These are phyloP conservation scores for Eristalis arbustorum DNA, from an alignment of 2,888 invertebrate genomes.

Conservation along the genomic window DNA sequence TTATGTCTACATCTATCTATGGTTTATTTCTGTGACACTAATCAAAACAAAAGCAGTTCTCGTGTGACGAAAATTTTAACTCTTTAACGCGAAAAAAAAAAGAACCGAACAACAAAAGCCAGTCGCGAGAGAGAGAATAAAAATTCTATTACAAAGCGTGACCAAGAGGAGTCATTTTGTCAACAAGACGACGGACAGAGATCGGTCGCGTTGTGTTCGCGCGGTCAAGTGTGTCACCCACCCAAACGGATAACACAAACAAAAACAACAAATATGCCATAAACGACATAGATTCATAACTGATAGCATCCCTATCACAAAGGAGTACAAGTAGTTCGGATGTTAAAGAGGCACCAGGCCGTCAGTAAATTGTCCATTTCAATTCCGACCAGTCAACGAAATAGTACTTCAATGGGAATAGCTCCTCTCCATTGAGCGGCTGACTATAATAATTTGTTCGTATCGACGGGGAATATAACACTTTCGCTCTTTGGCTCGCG, in stretches of 20 bases:
- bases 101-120: neutral
- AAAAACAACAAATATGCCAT: constrained; percentile 27
- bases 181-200: neutral
- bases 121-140: too few species aligned
- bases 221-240: too few species aligned
- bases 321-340: constrained; percentile 32
- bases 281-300: constrained; percentile 47
- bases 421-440: constrained; percentile 8
- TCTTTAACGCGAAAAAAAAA: neutral
- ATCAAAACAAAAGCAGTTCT: constrained; percentile 62
- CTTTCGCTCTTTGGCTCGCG: neutral
- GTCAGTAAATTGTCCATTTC: constrained; percentile 30
- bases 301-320: constrained; percentile 35
- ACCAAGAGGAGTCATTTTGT: neutral
- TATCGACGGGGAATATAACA: constrained; percentile 18
- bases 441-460: neutral
- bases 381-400: constrained; percentile 39
- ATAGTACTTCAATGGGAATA: constrained; percentile 27
- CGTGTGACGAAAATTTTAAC: constrained; percentile 25
- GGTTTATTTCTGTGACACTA: constrained; percentile 60
- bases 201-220: too few species aligned
- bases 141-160: neutral
- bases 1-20: constrained; percentile 41
- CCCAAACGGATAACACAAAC: neutral
- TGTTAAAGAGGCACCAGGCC: constrained; percentile 44